phyloP scores from a whole-genome alignment of 2,797 vertebrate genomes.

The Mormyrops attenuatus region DNA sequence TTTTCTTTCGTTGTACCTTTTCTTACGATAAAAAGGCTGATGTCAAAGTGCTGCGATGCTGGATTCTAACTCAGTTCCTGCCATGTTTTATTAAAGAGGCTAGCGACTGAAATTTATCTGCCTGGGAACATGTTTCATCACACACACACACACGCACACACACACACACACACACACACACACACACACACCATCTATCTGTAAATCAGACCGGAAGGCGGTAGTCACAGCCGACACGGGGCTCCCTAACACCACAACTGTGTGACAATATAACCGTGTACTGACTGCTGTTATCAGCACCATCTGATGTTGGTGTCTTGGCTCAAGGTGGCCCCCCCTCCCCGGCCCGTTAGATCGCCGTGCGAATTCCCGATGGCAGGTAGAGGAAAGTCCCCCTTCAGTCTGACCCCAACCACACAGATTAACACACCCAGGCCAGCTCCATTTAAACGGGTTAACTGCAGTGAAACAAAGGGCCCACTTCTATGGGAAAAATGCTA shows the following conservation, averaged over 20 bases:
- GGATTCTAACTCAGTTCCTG: neutral
- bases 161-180: neutral
- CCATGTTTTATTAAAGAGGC: conserved; percentile 9
- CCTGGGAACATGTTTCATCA: neutral
- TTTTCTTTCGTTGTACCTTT: neutral
- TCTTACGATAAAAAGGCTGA: neutral
- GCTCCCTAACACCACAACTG: neutral
- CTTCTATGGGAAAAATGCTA: too few species aligned
- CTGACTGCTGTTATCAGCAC: neutral
- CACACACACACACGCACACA: neutral
- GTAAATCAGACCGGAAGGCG: neutral
- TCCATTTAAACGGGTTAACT: neutral
- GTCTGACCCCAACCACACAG: neutral
- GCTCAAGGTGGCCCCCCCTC: neutral
- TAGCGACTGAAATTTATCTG: neutral
- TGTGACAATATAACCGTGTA: neutral
- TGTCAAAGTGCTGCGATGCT: neutral
- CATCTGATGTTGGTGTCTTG: neutral
- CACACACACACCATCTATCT: neutral
- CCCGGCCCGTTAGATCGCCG: neutral
- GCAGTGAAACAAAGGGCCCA: neutral
- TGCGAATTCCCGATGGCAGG: neutral
- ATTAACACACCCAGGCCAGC: neutral
- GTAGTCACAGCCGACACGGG: neutral
- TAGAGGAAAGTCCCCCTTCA: neutral